Base-by-base conservation (phyloP, 2,888 invertebrate genomes). In the Noctua janthe region DNA sequence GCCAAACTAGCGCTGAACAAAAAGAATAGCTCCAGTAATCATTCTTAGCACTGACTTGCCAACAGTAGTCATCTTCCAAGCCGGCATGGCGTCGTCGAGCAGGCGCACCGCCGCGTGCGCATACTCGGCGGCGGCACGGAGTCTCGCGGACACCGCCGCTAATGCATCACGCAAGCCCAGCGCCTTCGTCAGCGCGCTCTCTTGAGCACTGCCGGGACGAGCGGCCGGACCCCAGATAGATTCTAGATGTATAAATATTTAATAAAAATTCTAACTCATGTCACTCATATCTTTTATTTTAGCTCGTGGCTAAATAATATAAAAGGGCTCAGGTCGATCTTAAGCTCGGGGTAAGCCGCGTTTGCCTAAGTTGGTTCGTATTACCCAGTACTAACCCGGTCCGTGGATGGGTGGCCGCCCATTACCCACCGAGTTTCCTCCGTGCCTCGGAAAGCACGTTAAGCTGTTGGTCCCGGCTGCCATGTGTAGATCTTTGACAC, bases 41-140 rank as follows among this genome's bases (percentile, higher is more conserved):
- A 35, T 7, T n/a, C 13, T 78, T 51, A 66, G n/a, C n/a, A 92
- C 95, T 91, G 71, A 97, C 97, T 95, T 97, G 86, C 96, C 96
- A 64, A 96, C 94, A 10, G 95, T 92, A 2, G 95, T 94, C 10
- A 97, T 92, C 87, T 96, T 97, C 97, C 97, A 97, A 0, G 95
- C 94, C 0, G 96, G 95, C 74, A 96, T 87, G 0, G 96, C 96
- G 43, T 95, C 95, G 51, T 96, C 96, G 47, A 96, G 74, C 47
- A 94, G 81, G 4, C 94, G 91, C 4, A 94, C 91, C 0, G 97
- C 96, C 0, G 92, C 91, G 64, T 96, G 96, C 23, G 95, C 95
- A 80, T 96, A 95, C 51, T 95, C 95, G 0, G 95, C 95, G 0
- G 97, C 96, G 0, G 96, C 96, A 3, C 95, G 94, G 51, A 97